Percentiles rank a stretch among this genome's conserved stretches.
These are phyloP conservation scores for Myocastor coypus DNA, from an alignment of 2,113 vertebrate genomes.

Conservation along the genomic window DNA sequence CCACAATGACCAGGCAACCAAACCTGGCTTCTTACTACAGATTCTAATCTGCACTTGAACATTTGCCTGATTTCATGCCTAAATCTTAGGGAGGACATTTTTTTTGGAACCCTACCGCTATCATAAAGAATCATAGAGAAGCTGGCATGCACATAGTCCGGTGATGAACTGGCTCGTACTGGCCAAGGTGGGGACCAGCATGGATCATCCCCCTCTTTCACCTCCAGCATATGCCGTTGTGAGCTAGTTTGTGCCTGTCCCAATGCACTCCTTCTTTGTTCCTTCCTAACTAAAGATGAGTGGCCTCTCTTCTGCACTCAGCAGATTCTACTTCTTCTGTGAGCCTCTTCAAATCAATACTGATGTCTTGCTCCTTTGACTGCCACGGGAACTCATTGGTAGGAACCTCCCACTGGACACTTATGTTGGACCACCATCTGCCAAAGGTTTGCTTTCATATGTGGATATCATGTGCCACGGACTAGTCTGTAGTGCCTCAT, in stretches of 20 bases:
- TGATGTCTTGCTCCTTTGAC: neutral
- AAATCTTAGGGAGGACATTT: neutral
- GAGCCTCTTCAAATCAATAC: neutral
- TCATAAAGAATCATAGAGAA: neutral
- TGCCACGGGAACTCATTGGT: neutral
- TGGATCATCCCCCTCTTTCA: neutral
- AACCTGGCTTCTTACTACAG: neutral
- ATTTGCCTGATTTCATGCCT: neutral
- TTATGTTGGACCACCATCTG: neutral
- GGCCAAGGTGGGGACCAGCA: neutral
- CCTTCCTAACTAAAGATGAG: neutral
- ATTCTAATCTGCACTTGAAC: neutral
- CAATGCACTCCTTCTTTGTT: neutral
- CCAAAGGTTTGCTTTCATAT: neutral
- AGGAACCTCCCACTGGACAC: neutral
- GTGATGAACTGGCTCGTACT: neutral
- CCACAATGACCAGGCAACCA: neutral
- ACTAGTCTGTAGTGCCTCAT: neutral
- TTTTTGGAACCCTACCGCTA: neutral
- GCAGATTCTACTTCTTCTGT: neutral
- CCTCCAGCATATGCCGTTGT: neutral
- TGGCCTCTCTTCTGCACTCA: neutral
- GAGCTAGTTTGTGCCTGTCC: neutral
- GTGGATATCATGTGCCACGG: neutral
- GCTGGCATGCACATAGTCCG: neutral